phyloP scores from a whole-genome alignment of 1,140 invertebrate species.

The Ceratina australensis region DNA sequence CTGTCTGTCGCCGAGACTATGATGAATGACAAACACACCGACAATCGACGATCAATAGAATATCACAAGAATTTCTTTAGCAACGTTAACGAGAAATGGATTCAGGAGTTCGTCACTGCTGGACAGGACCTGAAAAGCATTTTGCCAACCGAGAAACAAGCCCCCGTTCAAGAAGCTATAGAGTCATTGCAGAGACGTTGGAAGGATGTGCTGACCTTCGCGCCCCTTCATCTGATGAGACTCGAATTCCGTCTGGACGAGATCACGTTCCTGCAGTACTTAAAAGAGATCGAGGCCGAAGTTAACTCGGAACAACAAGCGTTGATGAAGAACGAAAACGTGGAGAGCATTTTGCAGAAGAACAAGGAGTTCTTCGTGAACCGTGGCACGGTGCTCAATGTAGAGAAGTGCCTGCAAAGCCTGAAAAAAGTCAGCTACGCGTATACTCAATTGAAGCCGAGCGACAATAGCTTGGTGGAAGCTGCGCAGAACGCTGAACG shows the following conservation, averaged over 20 bases:
- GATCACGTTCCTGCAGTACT: constrained; percentile 89
- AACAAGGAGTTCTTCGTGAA: constrained; percentile 89
- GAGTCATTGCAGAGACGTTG: constrained; percentile 87
- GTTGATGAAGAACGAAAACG: constrained; percentile 91
- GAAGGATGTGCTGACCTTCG: constrained; percentile 88
- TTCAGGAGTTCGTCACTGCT: constrained; percentile 89
- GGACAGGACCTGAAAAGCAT: constrained; percentile 89
- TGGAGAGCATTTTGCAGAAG: constrained; percentile 86
- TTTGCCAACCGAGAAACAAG: constrained; percentile 84
- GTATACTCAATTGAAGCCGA: constrained; percentile 83
- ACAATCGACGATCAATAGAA: constrained; percentile 89
- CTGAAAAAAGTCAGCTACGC: constrained; percentile 86
- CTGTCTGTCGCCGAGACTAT: constrained; percentile 90
- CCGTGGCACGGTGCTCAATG: constrained; percentile 84
- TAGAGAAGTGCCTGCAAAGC: constrained; percentile 87
- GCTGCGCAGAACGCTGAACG: constrained; percentile 84
- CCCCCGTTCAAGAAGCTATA: constrained; percentile 84
- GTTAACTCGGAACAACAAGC: constrained; percentile 91
- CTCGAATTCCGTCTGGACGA: constrained; percentile 95
- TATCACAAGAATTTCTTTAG: constrained; percentile 92
- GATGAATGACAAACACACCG: constrained; percentile 89
- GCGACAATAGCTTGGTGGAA: constrained; percentile 84
- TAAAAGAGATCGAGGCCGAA: constrained; percentile 94
- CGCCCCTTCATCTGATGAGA: constrained; percentile 91
- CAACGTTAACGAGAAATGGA: constrained; percentile 89